Conservation (phyloP, 2,113 vertebrate genomes). For the Recurvirostra avosetta region DNA sequence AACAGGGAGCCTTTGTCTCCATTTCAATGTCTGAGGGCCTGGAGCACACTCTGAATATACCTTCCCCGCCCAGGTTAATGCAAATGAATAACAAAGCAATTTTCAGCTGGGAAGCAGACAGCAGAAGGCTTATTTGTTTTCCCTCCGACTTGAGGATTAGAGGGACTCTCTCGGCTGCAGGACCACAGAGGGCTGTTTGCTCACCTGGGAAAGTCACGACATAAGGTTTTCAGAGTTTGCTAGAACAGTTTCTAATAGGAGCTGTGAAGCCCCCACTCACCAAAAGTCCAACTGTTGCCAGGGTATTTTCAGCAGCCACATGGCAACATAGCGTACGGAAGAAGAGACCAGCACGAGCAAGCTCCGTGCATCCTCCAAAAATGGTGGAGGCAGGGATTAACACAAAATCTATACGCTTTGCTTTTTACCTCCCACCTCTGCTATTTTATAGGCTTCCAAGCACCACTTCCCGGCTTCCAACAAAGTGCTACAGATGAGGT, state of each 20-base stretch:
- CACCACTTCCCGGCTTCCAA: neutral
- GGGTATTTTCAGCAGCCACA: neutral
- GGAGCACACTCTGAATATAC: neutral
- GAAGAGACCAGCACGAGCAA: accelerated
- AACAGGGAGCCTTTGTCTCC: neutral
- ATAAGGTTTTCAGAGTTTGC: neutral
- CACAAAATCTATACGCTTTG: neutral
- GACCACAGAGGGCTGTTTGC: neutral
- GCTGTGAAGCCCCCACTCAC: neutral
- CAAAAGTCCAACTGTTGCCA: neutral
- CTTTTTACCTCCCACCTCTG: neutral
- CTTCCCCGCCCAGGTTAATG: neutral
- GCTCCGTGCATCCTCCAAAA: neutral
- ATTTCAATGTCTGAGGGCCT: neutral
- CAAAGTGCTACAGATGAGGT: neutral
- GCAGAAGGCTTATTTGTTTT: neutral
- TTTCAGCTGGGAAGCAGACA: conserved; percentile 12
- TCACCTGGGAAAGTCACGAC: neutral
- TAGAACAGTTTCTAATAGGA: accelerated
- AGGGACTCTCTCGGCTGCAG: neutral
- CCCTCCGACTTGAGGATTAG: neutral
- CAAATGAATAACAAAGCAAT: neutral
- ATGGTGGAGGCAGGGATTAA: neutral
- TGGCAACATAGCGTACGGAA: accelerated
- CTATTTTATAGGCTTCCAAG: neutral